A percentile compares a stretch with the other conserved stretches of the same genome.
These are phyloP conservation scores for Augochlora pura DNA, from an alignment of 1,140 invertebrate species.

Conservation along the genomic window DNA sequence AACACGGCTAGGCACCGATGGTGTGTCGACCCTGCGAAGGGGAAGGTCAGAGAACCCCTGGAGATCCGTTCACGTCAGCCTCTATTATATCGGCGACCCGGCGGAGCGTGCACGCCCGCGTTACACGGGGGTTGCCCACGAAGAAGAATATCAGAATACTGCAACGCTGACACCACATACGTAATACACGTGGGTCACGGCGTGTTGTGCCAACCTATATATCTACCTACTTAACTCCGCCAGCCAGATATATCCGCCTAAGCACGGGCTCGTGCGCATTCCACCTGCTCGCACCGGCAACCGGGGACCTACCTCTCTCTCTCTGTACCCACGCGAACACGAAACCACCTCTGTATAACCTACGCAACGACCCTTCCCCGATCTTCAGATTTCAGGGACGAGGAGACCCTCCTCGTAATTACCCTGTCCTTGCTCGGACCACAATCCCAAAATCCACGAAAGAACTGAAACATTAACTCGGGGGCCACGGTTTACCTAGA, in stretches of 20 bases:
- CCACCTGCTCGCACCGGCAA: slow-evolving; percentile 56
- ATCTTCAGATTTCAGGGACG: not conserved
- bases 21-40: slow-evolving; percentile 55
- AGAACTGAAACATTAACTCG: too few species aligned
- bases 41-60: slow-evolving; percentile 67
- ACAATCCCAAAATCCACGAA: too few species aligned
- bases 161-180: slow-evolving; percentile 42
- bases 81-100: slow-evolving; percentile 62
- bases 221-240: slow-evolving; percentile 25
- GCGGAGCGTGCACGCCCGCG: slow-evolving; percentile 51
- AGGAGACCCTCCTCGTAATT: not conserved
- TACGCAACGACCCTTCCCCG: not conserved
- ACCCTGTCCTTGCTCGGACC: not conserved
- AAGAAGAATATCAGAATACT: slow-evolving; percentile 53
- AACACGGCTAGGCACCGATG: slow-evolving; percentile 46
- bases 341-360: not conserved
- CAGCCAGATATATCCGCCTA: slow-evolving; percentile 20
- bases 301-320: too few species aligned
- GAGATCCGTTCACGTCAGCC: slow-evolving; percentile 55
- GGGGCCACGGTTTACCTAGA: too few species aligned
- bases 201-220: slow-evolving; percentile 26
- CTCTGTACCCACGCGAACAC: slow-evolving; percentile 20
- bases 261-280: slow-evolving; percentile 34
- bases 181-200: slow-evolving; percentile 57
- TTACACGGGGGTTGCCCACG: slow-evolving; percentile 55